Evolutionary conservation across 2,113 vertebrate species (phyloP).

Genomic region (Dicentrarchus labrax): DNA sequence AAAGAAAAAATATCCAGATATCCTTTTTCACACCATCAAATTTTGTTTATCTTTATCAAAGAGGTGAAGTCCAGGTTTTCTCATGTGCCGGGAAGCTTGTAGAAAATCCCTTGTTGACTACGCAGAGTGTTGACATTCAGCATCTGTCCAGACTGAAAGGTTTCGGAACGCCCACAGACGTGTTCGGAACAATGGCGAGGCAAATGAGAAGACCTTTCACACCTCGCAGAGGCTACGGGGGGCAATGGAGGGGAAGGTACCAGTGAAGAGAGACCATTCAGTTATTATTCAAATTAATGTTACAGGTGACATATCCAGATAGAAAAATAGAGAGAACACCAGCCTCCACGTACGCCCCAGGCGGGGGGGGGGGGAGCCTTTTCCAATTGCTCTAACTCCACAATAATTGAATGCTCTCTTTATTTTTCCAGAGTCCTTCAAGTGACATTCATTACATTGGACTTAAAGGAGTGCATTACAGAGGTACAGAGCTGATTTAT

Average conservation of each 20-base stretch:
- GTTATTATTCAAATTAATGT: slow-evolving; percentile 71
- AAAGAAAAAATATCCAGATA: slow-evolving; percentile 18
- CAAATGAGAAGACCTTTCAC: slow-evolving; percentile 56
- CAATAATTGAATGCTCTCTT: slow-evolving; percentile 41
- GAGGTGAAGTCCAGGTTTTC: slow-evolving; percentile 24
- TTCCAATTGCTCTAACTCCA: slow-evolving; percentile 48
- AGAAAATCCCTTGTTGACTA: slow-evolving; percentile 34
- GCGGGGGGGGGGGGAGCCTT: slow-evolving; percentile 24
- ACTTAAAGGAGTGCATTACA: slow-evolving; percentile 30
- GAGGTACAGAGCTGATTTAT: slow-evolving; percentile 46
- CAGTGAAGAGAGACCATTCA: slow-evolving; percentile 21
- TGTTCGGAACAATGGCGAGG: slow-evolving; percentile 42
- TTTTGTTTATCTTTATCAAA: slow-evolving; percentile 17
- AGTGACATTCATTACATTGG: slow-evolving; percentile 58
- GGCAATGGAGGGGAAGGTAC: slow-evolving; percentile 42
- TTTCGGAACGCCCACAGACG: slow-evolving; percentile 39
- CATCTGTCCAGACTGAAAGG: slow-evolving; percentile 50
- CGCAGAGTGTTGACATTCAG: slow-evolving; percentile 45
- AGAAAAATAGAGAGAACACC: slow-evolving; percentile 26
- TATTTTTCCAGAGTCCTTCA: slow-evolving; percentile 48
- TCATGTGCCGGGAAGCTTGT: background rate
- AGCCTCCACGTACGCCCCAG: slow-evolving; percentile 9
- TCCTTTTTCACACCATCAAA: slow-evolving; percentile 29
- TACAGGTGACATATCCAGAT: slow-evolving; percentile 67
- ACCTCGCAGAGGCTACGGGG: slow-evolving; percentile 24